phyloP scores from a whole-genome alignment of 2,113 vertebrate species.

The Pedetes capensis region DNA sequence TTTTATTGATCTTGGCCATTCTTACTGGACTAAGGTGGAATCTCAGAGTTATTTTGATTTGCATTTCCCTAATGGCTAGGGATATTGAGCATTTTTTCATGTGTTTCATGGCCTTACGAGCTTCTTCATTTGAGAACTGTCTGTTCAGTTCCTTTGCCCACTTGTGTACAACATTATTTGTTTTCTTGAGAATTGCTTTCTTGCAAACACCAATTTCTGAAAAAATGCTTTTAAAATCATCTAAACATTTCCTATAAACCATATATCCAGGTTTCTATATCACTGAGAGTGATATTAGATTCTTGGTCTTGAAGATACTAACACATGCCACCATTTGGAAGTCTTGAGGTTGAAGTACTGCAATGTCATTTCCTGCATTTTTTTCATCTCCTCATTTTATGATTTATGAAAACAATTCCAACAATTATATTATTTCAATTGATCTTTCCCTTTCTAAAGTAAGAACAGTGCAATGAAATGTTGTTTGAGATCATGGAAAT shows the following conservation, averaged over 20 bases:
- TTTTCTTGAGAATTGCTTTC: too few relatives aligned
- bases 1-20: too few relatives aligned
- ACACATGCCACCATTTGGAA: not conserved
- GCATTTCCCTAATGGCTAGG: too few relatives aligned
- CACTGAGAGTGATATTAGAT: not conserved
- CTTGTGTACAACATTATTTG: too few relatives aligned
- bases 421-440: not conserved
- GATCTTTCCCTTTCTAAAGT: not conserved
- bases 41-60: too few relatives aligned
- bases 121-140: too few relatives aligned
- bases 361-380: not conserved
- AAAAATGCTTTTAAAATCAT: not conserved
- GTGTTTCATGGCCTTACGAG: too few relatives aligned
- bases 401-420: not conserved
- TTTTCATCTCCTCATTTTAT: not conserved
- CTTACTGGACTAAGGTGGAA: too few relatives aligned
- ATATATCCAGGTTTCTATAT: not conserved
- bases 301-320: not conserved
- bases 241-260: not conserved
- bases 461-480: not conserved
- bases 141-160: too few relatives aligned
- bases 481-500: not conserved
- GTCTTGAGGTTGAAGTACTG: not conserved
- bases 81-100: too few relatives aligned
- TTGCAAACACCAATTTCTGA: too few relatives aligned